Percentiles rank a stretch among this genome's conserved stretches.
These are phyloP conservation scores for Eupithecia dodoneata DNA, from an alignment of 2,888 invertebrate species.

Conservation along the genomic window DNA sequence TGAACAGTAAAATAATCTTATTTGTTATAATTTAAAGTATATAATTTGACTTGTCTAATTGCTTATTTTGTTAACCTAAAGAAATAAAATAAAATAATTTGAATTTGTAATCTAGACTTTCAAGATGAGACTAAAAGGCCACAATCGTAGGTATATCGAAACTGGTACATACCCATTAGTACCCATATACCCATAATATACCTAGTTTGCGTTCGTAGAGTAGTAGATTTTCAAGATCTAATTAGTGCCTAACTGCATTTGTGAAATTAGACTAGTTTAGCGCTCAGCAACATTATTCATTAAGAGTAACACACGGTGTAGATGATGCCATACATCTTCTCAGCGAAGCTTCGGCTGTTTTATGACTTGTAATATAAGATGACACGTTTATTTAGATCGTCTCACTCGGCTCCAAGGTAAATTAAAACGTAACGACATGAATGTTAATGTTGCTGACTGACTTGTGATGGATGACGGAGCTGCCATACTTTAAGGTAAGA, in stretches of 20 bases:
- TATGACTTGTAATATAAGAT: slow-evolving; percentile 61
- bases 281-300: slow-evolving; percentile 16
- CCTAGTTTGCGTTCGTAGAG: neutral
- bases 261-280: slow-evolving; percentile 6
- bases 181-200: neutral
- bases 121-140: too few relatives aligned
- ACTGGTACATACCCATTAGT: neutral
- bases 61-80: too few relatives aligned
- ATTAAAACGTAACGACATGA: slow-evolving; percentile 62
- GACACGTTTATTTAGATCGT: slow-evolving; percentile 49
- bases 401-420: slow-evolving; percentile 47
- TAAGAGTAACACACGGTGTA: slow-evolving; percentile 1
- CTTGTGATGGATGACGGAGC: neutral
- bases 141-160: too few relatives aligned
- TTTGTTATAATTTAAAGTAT: too few relatives aligned
- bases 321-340: slow-evolving; percentile 38
- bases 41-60: too few relatives aligned
- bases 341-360: slow-evolving; percentile 50
- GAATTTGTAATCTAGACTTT: too few relatives aligned
- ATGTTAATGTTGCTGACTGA: slow-evolving; percentile 51
- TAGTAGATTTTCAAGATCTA: neutral
- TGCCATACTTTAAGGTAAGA: neutral
- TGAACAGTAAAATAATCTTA: too few relatives aligned
- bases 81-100: too few relatives aligned
- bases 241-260: neutral